Evolutionary conservation across 2,113 vertebrate genomes (phyloP).

Genomic region (Microtus oregoni): DNA sequence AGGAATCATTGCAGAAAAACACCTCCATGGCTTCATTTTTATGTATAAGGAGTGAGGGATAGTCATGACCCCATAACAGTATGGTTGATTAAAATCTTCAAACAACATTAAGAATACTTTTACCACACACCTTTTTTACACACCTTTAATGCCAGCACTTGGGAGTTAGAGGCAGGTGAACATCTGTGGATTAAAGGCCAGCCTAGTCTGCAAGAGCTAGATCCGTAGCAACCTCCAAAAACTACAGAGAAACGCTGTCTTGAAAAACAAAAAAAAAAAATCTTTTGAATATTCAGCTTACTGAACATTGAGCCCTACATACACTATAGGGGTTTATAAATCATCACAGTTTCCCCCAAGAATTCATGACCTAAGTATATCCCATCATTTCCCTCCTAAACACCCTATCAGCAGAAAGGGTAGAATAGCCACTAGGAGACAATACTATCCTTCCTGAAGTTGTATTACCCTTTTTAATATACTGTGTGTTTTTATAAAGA

Average conservation of each 20-base stretch:
- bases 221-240: too few species aligned
- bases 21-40: background rate
- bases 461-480: background rate
- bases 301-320: background rate
- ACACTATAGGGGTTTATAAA: background rate
- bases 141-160: too few species aligned
- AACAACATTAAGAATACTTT: too few species aligned
- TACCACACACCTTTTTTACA: too few species aligned
- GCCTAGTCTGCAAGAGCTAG: too few species aligned
- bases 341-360: background rate
- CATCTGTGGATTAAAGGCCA: too few species aligned
- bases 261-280: too few species aligned
- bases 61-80: background rate
- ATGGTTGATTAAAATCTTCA: too few species aligned
- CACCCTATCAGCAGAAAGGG: background rate
- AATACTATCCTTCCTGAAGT: background rate
- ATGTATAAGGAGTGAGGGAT: background rate
- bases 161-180: fast-evolving
- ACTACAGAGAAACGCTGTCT: too few species aligned
- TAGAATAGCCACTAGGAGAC: background rate
- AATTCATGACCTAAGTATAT: background rate
- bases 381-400: background rate
- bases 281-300: background rate
- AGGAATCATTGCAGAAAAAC: too few species aligned
- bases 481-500: background rate